These are phyloP conservation scores for Lasioglossum villosulum DNA, from an alignment of 2,888 invertebrate genomes.

Conservation along the genomic window DNA sequence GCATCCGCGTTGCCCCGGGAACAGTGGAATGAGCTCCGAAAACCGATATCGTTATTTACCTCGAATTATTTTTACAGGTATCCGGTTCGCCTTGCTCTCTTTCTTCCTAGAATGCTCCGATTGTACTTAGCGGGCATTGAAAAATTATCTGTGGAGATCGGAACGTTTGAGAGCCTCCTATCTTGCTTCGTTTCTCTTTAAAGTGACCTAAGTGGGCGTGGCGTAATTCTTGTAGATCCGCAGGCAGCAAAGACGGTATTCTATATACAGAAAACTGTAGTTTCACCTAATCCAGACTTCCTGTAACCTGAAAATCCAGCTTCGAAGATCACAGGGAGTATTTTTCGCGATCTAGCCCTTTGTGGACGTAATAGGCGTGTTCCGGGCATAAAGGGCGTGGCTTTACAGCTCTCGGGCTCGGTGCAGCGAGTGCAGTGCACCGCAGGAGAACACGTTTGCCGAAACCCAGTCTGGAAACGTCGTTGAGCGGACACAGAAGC, in stretches of 20 bases:
- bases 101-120: not conserved
- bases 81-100: not conserved
- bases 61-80: not conserved
- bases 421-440: not conserved
- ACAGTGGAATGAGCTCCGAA: not conserved
- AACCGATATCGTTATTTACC: not conserved
- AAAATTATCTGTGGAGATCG: too few relatives aligned
- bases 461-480: not conserved
- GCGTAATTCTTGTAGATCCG: not conserved
- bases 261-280: not conserved
- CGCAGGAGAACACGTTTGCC: not conserved
- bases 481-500: not conserved
- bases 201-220: not conserved
- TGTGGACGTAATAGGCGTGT: not conserved
- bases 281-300: not conserved
- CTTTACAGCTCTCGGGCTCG: not conserved
- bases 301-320: not conserved
- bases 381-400: not conserved
- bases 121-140: not conserved
- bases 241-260: not conserved
- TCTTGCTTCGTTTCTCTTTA: not conserved
- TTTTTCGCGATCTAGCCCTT: not conserved
- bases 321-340: not conserved
- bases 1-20: not conserved
- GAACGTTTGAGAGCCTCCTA: not conserved